Conservation (phyloP, 2,797 vertebrate species). For the Intellagama lesueurii region DNA sequence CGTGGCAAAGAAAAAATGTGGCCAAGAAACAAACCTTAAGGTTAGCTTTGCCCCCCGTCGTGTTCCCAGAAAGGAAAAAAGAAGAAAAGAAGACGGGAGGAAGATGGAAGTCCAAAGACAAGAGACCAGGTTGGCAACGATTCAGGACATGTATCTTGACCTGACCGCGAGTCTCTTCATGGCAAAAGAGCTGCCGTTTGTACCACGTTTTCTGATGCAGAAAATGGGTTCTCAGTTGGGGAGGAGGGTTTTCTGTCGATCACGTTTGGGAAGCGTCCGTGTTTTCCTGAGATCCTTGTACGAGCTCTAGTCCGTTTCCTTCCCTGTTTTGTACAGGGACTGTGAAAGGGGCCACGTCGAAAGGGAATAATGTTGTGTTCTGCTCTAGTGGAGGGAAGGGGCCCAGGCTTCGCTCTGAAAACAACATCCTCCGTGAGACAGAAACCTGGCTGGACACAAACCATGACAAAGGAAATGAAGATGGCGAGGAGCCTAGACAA, state of each 20-base stretch:
- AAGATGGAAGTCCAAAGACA: neutral
- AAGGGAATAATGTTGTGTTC: neutral
- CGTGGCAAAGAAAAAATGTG: constrained; percentile 22
- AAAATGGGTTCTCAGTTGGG: neutral
- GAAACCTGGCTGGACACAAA: neutral
- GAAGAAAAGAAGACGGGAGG: neutral
- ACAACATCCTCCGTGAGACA: fast-evolving
- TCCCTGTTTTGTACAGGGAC: too few relatives aligned
- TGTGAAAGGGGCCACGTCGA: neutral
- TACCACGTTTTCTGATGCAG: too few relatives aligned
- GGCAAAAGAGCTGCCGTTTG: too few relatives aligned
- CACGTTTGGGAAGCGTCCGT: neutral
- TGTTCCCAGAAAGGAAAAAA: neutral
- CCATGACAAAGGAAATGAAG: neutral
- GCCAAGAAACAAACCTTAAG: neutral
- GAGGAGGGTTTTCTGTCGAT: neutral
- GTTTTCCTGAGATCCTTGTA: neutral
- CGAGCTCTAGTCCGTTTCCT: too few relatives aligned
- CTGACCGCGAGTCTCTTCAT: neutral
- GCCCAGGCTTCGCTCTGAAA: fast-evolving
- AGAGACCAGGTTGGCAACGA: constrained; percentile 26
- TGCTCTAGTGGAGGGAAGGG: neutral
- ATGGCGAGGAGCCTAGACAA: constrained; percentile 5
- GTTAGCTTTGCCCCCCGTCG: neutral
- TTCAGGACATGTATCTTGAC: neutral